phyloP scores from a whole-genome alignment of 2,113 vertebrate species.

The Cichladusa arquata region DNA sequence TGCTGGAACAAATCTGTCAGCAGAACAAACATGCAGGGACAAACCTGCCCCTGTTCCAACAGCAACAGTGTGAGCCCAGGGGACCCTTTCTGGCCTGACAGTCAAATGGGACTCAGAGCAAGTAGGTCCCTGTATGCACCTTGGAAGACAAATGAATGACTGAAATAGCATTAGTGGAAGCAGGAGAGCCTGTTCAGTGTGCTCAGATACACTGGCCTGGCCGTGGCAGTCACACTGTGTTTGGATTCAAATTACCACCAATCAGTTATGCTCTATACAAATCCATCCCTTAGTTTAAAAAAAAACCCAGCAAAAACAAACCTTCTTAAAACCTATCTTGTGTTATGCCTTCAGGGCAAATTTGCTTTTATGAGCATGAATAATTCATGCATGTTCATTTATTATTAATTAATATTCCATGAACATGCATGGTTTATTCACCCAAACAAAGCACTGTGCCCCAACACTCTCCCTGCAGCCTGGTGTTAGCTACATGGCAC shows the following conservation, averaged over 20 bases:
- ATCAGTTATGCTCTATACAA: constrained; percentile 30
- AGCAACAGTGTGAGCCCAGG: background rate
- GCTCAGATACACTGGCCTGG: background rate
- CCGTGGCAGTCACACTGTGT: background rate
- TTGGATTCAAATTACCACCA: constrained; percentile 34
- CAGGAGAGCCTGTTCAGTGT: background rate
- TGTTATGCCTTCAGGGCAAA: constrained; percentile 68
- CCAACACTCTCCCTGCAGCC: background rate
- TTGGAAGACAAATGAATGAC: constrained; percentile 20
- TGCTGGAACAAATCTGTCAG: constrained; percentile 61
- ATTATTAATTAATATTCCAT: constrained; percentile 73
- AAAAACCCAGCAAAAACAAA: background rate
- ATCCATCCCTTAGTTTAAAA: background rate
- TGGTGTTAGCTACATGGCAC: background rate
- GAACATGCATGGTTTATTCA: constrained; percentile 71
- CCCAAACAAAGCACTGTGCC: constrained; percentile 52
- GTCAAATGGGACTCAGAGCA: constrained; percentile 29
- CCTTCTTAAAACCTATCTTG: constrained; percentile 40
- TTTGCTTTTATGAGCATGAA: constrained; percentile 72
- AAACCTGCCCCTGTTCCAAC: constrained; percentile 44
- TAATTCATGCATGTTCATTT: constrained; percentile 68
- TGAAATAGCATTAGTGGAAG: background rate
- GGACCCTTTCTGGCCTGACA: background rate
- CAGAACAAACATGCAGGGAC: constrained; percentile 13
- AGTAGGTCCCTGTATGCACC: background rate